Evolutionary conservation across 2,113 vertebrate species (phyloP).

Genomic region (Leptosomus discolor): DNA sequence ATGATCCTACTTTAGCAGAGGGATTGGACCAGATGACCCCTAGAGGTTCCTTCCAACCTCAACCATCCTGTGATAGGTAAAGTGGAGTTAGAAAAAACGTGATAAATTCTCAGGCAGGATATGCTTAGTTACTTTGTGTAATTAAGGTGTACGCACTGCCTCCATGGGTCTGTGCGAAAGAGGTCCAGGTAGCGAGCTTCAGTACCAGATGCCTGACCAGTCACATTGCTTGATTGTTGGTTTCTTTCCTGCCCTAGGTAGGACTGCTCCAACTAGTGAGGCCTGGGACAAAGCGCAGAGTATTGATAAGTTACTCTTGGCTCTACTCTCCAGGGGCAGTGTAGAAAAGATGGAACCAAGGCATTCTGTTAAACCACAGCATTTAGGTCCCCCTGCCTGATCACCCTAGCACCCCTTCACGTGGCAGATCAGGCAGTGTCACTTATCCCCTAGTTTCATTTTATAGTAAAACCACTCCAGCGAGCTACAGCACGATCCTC

Average conservation of each 20-base stretch:
- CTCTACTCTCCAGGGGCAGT: background rate
- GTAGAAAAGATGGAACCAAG: background rate
- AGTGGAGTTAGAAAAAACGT: background rate
- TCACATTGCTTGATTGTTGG: background rate
- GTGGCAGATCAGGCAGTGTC: background rate
- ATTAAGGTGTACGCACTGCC: background rate
- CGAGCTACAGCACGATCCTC: background rate
- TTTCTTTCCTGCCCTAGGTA: background rate
- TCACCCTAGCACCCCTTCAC: background rate
- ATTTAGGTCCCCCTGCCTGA: accelerated
- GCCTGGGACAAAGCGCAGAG: background rate
- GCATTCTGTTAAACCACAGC: background rate
- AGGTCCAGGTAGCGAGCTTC: background rate
- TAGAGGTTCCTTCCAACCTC: background rate
- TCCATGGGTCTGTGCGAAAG: background rate
- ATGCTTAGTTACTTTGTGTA: background rate
- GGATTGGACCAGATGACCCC: background rate
- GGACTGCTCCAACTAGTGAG: background rate
- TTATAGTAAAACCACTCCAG: background rate
- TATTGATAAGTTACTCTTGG: background rate
- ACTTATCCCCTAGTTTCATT: background rate
- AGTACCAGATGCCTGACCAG: too few relatives aligned
- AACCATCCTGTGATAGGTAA: background rate
- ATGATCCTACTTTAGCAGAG: background rate
- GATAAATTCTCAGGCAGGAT: background rate